Conservation (phyloP, 2,888 invertebrate genomes). For the Lithophane leautieri region DNA sequence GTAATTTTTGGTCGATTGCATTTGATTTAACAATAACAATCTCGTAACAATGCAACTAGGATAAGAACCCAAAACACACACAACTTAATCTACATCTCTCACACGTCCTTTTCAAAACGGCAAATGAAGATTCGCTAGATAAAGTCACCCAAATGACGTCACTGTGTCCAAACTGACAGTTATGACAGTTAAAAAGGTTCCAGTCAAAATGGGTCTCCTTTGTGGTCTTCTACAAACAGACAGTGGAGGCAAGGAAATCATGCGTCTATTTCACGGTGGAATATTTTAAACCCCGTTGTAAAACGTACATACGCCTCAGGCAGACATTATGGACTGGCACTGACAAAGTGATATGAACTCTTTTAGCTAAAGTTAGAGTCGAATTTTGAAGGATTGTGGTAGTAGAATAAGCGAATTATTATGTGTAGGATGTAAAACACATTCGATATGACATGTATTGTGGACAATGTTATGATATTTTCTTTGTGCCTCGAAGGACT, state of each 20-base stretch:
- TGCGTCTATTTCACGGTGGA: conserved; percentile 46
- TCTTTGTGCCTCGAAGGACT: conserved; percentile 53
- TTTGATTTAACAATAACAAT: neutral
- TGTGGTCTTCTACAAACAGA: conserved; percentile 51
- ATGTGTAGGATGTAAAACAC: conserved; percentile 51
- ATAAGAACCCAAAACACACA: neutral
- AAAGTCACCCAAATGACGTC: conserved; percentile 49
- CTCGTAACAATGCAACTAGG: neutral
- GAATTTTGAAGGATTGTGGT: neutral
- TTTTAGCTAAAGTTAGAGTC: neutral
- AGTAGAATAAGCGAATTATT: conserved; percentile 50
- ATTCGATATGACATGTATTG: conserved; percentile 53
- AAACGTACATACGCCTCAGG: conserved; percentile 29
- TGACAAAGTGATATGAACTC: neutral
- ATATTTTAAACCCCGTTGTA: conserved; percentile 58
- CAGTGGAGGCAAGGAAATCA: conserved; percentile 32
- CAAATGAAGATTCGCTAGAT: conserved; percentile 53
- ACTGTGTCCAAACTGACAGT: conserved; percentile 41
- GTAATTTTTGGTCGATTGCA: neutral
- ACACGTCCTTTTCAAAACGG: conserved; percentile 23
- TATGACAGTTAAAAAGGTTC: conserved; percentile 52
- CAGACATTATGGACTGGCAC: neutral
- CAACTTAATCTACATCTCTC: conserved; percentile 10
- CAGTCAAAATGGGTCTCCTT: conserved; percentile 41
- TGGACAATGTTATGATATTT: conserved; percentile 61